Evolutionary conservation across 2,888 invertebrate genomes (phyloP).

Genomic region (Orgyia antiqua): DNA sequence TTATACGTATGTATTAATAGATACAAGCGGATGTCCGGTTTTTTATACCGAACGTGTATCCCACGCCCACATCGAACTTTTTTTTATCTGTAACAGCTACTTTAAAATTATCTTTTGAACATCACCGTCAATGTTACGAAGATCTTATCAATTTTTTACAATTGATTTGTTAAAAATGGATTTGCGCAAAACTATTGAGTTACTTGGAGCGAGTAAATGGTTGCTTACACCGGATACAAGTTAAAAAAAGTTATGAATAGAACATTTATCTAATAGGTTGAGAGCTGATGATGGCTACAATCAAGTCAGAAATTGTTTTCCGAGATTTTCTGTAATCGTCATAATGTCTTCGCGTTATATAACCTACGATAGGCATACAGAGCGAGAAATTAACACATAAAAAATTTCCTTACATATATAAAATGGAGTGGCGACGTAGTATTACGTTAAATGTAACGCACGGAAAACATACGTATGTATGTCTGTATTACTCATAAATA

Average conservation of each 20-base stretch:
- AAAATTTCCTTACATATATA: too few species aligned
- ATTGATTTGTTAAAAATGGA: constrained; percentile 4
- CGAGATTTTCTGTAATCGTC: too few species aligned
- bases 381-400: too few species aligned
- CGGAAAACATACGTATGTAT: too few species aligned
- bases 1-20: constrained; percentile 45
- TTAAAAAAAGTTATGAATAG: constrained; percentile 33
- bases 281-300: too few species aligned
- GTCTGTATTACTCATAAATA: too few species aligned
- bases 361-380: too few species aligned
- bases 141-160: constrained; percentile 37
- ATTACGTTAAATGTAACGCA: too few species aligned
- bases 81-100: constrained; percentile 36
- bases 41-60: constrained; percentile 41
- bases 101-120: constrained; percentile 34
- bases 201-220: background rate
- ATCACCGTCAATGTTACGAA: constrained; percentile 36
- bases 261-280: constrained; percentile 46
- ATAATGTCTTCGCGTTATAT: too few species aligned
- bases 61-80: constrained; percentile 52
- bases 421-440: too few species aligned
- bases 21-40: constrained; percentile 63
- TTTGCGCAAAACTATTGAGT: background rate
- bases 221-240: constrained; percentile 30
- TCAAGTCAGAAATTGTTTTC: too few species aligned